Percentiles rank a stretch among this genome's conserved stretches.
These are phyloP conservation scores for Emberiza fucata DNA, from an alignment of 2,113 vertebrate species.

Conservation along the genomic window DNA sequence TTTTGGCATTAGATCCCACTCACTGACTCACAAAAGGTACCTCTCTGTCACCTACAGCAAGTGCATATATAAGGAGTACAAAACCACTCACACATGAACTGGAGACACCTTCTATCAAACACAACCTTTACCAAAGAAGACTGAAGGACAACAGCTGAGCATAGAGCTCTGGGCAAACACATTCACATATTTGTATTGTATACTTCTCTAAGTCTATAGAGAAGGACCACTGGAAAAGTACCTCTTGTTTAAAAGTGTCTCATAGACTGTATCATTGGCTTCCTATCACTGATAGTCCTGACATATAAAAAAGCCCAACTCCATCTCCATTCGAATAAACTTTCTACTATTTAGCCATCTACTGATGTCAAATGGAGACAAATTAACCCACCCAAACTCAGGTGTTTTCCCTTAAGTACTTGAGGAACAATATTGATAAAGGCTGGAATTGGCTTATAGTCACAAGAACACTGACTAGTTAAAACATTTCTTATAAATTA, in stretches of 20 bases:
- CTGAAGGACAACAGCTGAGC: not conserved
- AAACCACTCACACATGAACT: not conserved
- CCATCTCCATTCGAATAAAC: not conserved
- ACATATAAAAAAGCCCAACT: not conserved
- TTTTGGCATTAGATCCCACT: not conserved
- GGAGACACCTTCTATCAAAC: not conserved
- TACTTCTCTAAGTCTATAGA: not conserved
- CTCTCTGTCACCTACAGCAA: not conserved
- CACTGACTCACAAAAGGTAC: not conserved
- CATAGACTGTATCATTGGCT: not conserved
- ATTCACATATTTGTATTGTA: not conserved
- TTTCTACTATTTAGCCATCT: not conserved
- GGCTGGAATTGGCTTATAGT: not conserved
- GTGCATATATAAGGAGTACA: not conserved
- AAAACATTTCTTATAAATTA: not conserved
- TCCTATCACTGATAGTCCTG: not conserved
- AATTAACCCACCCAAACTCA: not conserved
- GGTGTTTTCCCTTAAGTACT: not conserved
- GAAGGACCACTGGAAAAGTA: not conserved
- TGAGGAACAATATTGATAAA: not conserved
- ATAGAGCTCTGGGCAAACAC: not conserved
- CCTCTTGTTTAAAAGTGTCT: not conserved
- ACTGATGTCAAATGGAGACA: not conserved
- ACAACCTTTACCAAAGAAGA: not conserved
- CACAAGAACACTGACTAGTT: not conserved